A percentile compares a stretch with the other conserved stretches of the same genome.
Conservation (phyloP, 2,797 vertebrate species). For the Kryptopterus vitreolus region DNA sequence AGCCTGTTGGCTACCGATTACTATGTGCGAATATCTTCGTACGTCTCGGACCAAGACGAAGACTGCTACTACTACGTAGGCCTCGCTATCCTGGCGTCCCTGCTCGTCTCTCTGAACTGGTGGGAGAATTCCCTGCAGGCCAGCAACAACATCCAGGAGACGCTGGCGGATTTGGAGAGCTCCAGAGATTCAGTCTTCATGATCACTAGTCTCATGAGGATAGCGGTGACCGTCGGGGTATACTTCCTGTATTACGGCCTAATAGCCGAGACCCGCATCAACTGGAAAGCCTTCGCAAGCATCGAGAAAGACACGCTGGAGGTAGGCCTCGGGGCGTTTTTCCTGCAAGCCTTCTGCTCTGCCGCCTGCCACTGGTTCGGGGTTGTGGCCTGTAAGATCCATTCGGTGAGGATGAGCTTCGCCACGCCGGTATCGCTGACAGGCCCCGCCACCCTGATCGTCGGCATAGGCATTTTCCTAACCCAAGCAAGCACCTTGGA, state of each 20-base stretch:
- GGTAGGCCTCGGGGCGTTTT: conserved; percentile 68
- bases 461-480: conserved; percentile 70
- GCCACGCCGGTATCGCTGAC: conserved; percentile 70
- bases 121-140: conserved; percentile 80
- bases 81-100: conserved; percentile 68
- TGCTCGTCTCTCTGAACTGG: conserved; percentile 77
- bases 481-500: conserved; percentile 50
- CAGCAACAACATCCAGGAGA: conserved; percentile 65
- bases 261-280: conserved; percentile 45
- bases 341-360: conserved; percentile 74
- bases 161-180: conserved; percentile 65
- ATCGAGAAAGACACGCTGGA: conserved; percentile 45
- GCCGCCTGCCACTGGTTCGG: conserved; percentile 81
- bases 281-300: conserved; percentile 59
- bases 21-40: conserved; percentile 65
- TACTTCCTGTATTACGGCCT: conserved; percentile 67
- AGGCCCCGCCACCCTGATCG: conserved; percentile 69
- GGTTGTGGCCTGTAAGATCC: conserved; percentile 80
- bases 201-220: conserved; percentile 73
- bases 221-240: conserved; percentile 59
- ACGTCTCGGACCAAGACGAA: conserved; percentile 7
- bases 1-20: conserved; percentile 69
- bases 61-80: conserved; percentile 62
- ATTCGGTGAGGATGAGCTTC: conserved; percentile 74
- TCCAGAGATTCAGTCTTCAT: conserved; percentile 75